A percentile compares a stretch with the other conserved stretches of the same genome.
These are phyloP conservation scores for Ditylenchus weischeri DNA, from an alignment of 2,888 invertebrate species.

Conservation along the genomic window DNA sequence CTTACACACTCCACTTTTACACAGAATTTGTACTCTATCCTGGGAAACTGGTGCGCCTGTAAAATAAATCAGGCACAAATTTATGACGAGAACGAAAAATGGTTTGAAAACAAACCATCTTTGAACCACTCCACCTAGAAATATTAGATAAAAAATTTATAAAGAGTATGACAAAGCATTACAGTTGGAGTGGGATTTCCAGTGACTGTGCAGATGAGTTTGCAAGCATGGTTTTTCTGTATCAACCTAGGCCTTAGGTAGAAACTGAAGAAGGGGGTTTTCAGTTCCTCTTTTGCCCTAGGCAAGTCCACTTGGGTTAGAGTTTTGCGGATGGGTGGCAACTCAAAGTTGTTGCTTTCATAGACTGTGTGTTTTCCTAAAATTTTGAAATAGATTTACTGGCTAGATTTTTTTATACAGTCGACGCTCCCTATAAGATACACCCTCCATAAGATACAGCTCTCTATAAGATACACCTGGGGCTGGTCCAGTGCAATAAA, in stretches of 20 bases:
- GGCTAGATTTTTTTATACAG: too few species aligned
- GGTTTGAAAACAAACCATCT: neutral
- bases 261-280: slow-evolving; percentile 96
- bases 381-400: too few species aligned
- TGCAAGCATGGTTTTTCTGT: slow-evolving; percentile 87
- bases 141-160: neutral
- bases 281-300: slow-evolving; percentile 82
- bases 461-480: too few species aligned
- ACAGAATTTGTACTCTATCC: slow-evolving; percentile 67
- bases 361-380: too few species aligned
- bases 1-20: slow-evolving; percentile 83
- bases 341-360: neutral
- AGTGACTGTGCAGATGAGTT: slow-evolving; percentile 90
- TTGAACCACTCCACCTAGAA: slow-evolving; percentile 8
- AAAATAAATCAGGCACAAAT: too few species aligned
- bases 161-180: slow-evolving; percentile 19
- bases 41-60: slow-evolving; percentile 73
- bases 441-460: too few species aligned
- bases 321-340: slow-evolving; percentile 13
- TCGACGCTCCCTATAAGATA: too few species aligned
- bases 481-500: too few species aligned
- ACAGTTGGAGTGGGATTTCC: slow-evolving; percentile 92
- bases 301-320: slow-evolving; percentile 64
- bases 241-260: slow-evolving; percentile 94
- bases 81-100: too few species aligned